These are phyloP conservation scores for Globodera rostochiensis DNA, from an alignment of 1,140 invertebrate genomes.

Conservation along the genomic window DNA sequence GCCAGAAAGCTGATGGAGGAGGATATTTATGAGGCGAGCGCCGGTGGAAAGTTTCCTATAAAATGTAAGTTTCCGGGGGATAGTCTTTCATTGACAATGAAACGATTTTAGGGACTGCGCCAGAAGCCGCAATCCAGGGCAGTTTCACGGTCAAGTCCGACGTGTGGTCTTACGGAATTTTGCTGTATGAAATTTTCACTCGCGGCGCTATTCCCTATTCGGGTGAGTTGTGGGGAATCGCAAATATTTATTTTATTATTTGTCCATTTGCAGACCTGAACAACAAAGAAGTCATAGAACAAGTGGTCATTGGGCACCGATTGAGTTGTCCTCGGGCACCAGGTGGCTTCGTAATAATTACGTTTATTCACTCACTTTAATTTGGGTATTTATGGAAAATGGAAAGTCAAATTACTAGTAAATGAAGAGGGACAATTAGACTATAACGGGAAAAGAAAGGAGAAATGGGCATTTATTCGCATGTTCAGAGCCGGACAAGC, in stretches of 20 bases:
- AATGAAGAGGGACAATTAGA: no score
- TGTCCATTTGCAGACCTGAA: slow-evolving; percentile 72
- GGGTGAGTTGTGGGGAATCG: slow-evolving; percentile 67
- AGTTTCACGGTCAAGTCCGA: slow-evolving; percentile 97
- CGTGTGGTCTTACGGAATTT: slow-evolving; percentile 96
- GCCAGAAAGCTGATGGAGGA: slow-evolving; percentile 89
- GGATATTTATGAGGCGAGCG: slow-evolving; percentile 93
- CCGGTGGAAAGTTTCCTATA: slow-evolving; percentile 68
- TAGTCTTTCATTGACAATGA: not conserved
- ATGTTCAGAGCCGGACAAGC: slow-evolving; percentile 71
- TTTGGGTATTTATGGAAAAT: no score
- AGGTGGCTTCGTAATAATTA: not conserved
- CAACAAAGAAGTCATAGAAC: slow-evolving; percentile 90
- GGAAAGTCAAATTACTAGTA: no score
- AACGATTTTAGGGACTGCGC: slow-evolving; percentile 41
- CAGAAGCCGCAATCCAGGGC: slow-evolving; percentile 89
- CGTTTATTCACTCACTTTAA: not conserved
- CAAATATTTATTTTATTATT: slow-evolving; percentile 9
- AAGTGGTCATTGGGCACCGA: slow-evolving; percentile 89
- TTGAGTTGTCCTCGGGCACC: slow-evolving; percentile 78
- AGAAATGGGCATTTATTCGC: not conserved
- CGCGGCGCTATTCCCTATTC: slow-evolving; percentile 79
- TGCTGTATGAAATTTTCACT: slow-evolving; percentile 94
- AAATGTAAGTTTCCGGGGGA: slow-evolving; percentile 37
- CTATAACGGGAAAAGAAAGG: no score